A percentile compares a stretch with the other conserved stretches of the same genome.
phyloP scores from a whole-genome alignment of 2,888 invertebrate genomes.

The Biston betularia region DNA sequence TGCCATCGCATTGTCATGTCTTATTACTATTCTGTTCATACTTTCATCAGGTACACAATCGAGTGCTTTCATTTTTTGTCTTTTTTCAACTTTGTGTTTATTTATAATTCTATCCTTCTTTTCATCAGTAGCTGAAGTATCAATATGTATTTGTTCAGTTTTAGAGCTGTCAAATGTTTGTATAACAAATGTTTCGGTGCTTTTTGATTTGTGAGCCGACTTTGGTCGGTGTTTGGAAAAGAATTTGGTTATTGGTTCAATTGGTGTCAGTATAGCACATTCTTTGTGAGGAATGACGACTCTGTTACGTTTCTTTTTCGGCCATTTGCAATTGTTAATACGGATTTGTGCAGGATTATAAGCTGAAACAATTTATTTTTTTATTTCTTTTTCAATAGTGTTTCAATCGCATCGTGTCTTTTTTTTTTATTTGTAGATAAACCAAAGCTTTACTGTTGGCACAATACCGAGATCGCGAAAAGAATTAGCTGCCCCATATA shows the following conservation, averaged over 20 bases:
- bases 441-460: no score
- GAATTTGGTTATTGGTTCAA: slow-evolving; percentile 67
- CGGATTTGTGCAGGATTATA: no score
- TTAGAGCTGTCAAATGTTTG: slow-evolving; percentile 70
- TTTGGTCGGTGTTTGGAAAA: slow-evolving; percentile 58
- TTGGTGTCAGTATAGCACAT: slow-evolving; percentile 57
- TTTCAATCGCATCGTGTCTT: not conserved
- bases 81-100: slow-evolving; percentile 53
- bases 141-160: slow-evolving; percentile 64
- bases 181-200: slow-evolving; percentile 68
- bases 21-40: slow-evolving; percentile 51
- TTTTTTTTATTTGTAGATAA: not conserved
- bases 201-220: slow-evolving; percentile 67
- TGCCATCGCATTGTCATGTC: slow-evolving; percentile 74
- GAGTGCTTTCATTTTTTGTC: slow-evolving; percentile 49
- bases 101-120: slow-evolving; percentile 61
- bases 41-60: slow-evolving; percentile 43
- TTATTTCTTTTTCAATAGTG: no score
- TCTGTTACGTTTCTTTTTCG: slow-evolving; percentile 45
- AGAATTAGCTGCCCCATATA: no score
- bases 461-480: no score
- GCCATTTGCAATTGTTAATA: slow-evolving; percentile 35
- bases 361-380: no score
- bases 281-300: slow-evolving; percentile 52
- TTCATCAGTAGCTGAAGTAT: slow-evolving; percentile 64